Evolutionary conservation across 1,140 invertebrate genomes (phyloP).

Genomic region (Mercenaria mercenaria): DNA sequence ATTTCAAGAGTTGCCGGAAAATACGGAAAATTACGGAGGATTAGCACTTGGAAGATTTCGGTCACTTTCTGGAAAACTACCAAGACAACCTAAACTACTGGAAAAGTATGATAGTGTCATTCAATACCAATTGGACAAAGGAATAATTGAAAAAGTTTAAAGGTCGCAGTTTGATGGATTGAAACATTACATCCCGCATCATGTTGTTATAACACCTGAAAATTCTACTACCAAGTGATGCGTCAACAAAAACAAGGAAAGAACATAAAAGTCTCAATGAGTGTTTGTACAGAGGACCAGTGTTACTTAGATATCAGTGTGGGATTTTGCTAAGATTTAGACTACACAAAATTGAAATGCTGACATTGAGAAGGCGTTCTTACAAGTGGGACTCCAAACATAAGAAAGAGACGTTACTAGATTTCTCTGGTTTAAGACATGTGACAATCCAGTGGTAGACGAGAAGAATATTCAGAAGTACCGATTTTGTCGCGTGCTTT

Average conservation of each 20-base stretch:
- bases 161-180: background rate
- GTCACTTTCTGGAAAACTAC: background rate
- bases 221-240: slow-evolving; percentile 23
- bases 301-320: background rate
- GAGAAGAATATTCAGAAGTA: too few species aligned
- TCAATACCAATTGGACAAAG: slow-evolving; percentile 52
- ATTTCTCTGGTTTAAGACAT: too few species aligned
- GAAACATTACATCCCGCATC: slow-evolving; percentile 9
- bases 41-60: slow-evolving; percentile 18
- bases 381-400: slow-evolving; percentile 9
- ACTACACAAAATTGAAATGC: background rate
- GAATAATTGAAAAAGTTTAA: slow-evolving; percentile 37
- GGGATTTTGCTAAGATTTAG: background rate
- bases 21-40: too few species aligned
- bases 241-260: background rate
- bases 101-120: slow-evolving; percentile 55
- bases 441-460: background rate
- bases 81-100: slow-evolving; percentile 42
- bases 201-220: slow-evolving; percentile 5
- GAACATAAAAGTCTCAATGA: background rate
- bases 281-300: background rate
- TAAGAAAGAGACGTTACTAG: too few species aligned
- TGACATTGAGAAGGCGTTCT: slow-evolving; percentile 33
- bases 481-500: slow-evolving; percentile 34
- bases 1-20: slow-evolving; percentile 43